Base-by-base conservation (phyloP, 2,797 vertebrate genomes). In the Percopsis omiscomaycus region DNA sequence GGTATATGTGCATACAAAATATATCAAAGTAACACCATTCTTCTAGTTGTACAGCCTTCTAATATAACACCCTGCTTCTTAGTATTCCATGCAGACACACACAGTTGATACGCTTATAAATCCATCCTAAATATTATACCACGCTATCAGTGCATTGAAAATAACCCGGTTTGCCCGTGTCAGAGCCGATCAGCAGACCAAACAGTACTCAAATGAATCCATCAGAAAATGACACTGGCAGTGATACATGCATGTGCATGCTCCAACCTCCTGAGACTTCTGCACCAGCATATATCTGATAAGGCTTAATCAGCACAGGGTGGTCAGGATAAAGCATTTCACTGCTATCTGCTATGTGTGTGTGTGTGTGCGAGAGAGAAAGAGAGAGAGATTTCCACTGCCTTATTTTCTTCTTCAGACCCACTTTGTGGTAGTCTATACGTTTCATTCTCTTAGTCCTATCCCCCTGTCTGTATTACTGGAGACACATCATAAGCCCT, bases 261-360 rank as follows among this genome's bases (percentile, higher is more conserved):
- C 48, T 51, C 67, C 73, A 69, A 60, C 83, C 84, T 80, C 79
- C 78, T 47, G 81, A 84, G 83, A 88, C 78, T 74, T 60, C 68
- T 65, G 78, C 78, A 79, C 73, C 66, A 54, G 80, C 78, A 82
- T 73, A 79, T 78, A 86, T 87, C 87, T 86, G 87, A 88, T 88
- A 86, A 84, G 77, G 79, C 84, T 87, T 88, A 84, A 87, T 89
- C 84, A 88, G 86, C 86, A 84, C 60, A 27, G 80, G 80, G 78
- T 79, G 84, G 81, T 83, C 87, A 87, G 88, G 84, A 89, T 90
- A 89, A 89, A 86, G 88, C 87, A 86, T 91, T 90, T 90, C 86
- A 89, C 74, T 62, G 75, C 80, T 75, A 84, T 89, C 85, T 87
- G n/a, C 78, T 78, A 79, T 75, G 76, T 83, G 73, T 61, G 74